These are phyloP conservation scores for Strongylocentrotus purpuratus DNA, from an alignment of 35 echinoderm and acorn worm genomes.

Conservation along the genomic window DNA sequence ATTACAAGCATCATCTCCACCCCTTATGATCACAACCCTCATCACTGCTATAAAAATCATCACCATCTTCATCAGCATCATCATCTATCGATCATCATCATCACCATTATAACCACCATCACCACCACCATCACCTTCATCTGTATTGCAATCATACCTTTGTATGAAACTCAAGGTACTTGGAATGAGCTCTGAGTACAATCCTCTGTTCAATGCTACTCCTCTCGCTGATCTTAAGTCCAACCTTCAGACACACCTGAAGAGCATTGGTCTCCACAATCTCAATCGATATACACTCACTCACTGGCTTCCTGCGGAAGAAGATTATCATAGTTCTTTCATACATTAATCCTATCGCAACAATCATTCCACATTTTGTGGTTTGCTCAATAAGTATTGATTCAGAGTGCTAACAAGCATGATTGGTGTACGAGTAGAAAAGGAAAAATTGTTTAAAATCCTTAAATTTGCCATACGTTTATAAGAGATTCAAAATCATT, in stretches of 20 bases:
- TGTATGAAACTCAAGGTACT: conserved; percentile 74
- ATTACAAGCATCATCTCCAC: background rate
- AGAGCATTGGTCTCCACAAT: conserved; percentile 55
- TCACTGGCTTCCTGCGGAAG: conserved; percentile 62
- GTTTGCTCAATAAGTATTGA: too few relatives aligned
- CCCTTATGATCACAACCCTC: background rate
- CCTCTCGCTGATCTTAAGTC: conserved; percentile 58
- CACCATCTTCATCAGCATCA: background rate
- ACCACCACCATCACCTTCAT: background rate
- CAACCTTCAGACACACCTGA: conserved; percentile 60
- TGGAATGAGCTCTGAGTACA: conserved; percentile 59
- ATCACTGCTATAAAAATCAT: background rate
- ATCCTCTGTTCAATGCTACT: conserved; percentile 82
- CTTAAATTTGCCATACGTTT: too few relatives aligned
- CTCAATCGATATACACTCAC: background rate
- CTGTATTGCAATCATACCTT: conserved; percentile 51
- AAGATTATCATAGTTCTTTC: background rate
- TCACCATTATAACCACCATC: background rate
- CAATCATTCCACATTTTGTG: too few relatives aligned
- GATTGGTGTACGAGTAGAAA: too few relatives aligned
- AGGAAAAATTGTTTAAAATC: too few relatives aligned
- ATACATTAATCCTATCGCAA: background rate
- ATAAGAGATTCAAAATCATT: too few relatives aligned
- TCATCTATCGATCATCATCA: background rate
- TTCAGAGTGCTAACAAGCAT: too few relatives aligned